Percentiles rank a stretch among this genome's conserved stretches.
Conservation (phyloP, 2,797 vertebrate species). For the Tragelaphus oryx region DNA sequence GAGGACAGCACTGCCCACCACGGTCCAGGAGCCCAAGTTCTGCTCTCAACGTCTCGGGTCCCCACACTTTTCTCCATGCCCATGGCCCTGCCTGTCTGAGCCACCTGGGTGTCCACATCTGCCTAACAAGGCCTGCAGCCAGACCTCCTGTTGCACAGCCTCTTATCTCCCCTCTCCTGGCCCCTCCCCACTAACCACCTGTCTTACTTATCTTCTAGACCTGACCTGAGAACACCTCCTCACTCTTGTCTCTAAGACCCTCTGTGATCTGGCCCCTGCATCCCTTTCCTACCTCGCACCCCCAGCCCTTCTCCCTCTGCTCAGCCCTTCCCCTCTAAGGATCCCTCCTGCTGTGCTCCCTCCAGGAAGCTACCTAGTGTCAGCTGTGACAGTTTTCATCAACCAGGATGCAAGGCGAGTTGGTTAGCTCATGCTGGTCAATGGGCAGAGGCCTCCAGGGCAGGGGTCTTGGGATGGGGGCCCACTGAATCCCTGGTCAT, state of each 20-base stretch:
- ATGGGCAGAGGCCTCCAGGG: background rate
- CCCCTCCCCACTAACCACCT: background rate
- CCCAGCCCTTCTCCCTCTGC: background rate
- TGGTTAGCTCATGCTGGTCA: background rate
- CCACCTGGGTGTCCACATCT: background rate
- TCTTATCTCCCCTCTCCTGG: background rate
- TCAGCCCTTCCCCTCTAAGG: background rate
- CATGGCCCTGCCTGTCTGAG: accelerated
- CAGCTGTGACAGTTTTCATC: background rate
- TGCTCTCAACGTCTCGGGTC: accelerated
- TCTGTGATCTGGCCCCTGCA: background rate
- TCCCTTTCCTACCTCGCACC: background rate
- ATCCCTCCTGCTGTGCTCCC: background rate
- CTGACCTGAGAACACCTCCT: background rate
- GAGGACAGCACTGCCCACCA: background rate
- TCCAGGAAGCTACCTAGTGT: background rate
- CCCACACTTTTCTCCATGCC: background rate
- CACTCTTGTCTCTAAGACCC: background rate
- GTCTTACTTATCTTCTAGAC: background rate
- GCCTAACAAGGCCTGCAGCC: too few species aligned
- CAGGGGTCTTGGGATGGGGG: background rate
- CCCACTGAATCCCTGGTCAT: background rate
- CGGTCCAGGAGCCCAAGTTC: background rate
- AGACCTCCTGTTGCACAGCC: background rate
- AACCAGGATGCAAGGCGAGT: background rate